Conservation (phyloP, 2,113 vertebrate species). For the Chlorocebus sabaeus region DNA sequence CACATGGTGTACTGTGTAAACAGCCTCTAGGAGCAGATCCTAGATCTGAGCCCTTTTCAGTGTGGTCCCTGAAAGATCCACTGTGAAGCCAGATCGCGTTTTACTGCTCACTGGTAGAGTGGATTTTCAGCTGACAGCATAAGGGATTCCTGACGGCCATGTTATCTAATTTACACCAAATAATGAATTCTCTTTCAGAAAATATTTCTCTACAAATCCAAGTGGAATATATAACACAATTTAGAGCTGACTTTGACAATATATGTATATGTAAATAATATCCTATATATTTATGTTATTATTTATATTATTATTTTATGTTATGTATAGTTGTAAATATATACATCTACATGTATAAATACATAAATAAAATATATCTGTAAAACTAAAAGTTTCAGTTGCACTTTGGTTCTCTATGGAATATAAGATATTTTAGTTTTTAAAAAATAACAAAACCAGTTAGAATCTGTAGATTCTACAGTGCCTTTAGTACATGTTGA, state of each 20-base stretch:
- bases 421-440: neutral
- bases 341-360: neutral
- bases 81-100: conserved; percentile 12
- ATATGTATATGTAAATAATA: neutral
- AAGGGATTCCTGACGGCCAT: neutral
- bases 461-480: neutral
- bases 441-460: neutral
- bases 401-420: neutral
- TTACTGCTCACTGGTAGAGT: neutral
- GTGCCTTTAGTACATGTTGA: neutral
- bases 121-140: neutral
- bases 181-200: conserved; percentile 1
- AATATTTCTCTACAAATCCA: neutral
- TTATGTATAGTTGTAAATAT: neutral
- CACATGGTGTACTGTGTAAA: neutral
- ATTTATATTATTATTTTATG: neutral
- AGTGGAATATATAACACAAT: neutral
- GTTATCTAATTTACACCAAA: neutral
- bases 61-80: conserved; percentile 49
- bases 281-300: neutral
- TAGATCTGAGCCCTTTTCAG: conserved; percentile 43
- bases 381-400: conserved; percentile 16
- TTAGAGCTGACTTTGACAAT: neutral
- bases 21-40: neutral
- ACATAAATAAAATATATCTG: neutral